Percentiles rank a stretch among this genome's conserved stretches.
Evolutionary conservation across 2,888 invertebrate species (phyloP).

Genomic region (Ophion costatus): DNA sequence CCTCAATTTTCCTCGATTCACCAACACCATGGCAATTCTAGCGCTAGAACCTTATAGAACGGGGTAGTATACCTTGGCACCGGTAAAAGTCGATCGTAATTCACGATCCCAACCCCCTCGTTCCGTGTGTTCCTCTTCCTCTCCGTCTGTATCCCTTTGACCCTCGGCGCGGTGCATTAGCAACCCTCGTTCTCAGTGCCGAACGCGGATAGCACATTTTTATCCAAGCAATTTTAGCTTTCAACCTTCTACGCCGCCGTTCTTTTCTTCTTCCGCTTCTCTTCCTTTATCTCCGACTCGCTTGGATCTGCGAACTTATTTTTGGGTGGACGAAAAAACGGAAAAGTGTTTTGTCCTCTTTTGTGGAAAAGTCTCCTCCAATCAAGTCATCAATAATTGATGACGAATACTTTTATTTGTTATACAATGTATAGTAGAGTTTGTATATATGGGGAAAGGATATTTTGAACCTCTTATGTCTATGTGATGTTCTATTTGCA

Average conservation of each 20-base stretch:
- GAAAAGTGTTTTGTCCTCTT: too few species aligned
- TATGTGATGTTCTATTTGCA: too few species aligned
- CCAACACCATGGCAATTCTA: constrained; percentile 41
- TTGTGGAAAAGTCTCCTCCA: too few species aligned
- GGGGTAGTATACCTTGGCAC: constrained; percentile 53
- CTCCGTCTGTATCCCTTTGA: constrained; percentile 47
- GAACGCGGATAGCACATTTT: constrained; percentile 71
- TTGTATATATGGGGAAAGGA: too few species aligned
- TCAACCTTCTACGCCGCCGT: neutral
- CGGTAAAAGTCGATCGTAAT: constrained; percentile 64
- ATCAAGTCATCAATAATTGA: too few species aligned
- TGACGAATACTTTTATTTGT: too few species aligned
- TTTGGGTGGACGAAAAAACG: neutral
- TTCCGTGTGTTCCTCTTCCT: constrained; percentile 35
- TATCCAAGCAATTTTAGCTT: constrained; percentile 71
- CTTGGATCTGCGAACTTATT: constrained; percentile 27
- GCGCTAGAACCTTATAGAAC: constrained; percentile 44
- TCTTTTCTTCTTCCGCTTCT: constrained; percentile 14
- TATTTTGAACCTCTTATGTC: too few species aligned
- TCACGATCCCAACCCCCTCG: constrained; percentile 49
- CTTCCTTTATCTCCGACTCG: constrained; percentile 19
- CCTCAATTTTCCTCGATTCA: constrained; percentile 64
- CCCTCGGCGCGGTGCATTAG: constrained; percentile 66
- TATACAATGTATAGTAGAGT: too few species aligned
- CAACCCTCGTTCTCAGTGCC: constrained; percentile 70